A percentile compares a stretch with the other conserved stretches of the same genome.
Conservation (phyloP, 2,888 invertebrate genomes). For the Parnassius glacialis region DNA sequence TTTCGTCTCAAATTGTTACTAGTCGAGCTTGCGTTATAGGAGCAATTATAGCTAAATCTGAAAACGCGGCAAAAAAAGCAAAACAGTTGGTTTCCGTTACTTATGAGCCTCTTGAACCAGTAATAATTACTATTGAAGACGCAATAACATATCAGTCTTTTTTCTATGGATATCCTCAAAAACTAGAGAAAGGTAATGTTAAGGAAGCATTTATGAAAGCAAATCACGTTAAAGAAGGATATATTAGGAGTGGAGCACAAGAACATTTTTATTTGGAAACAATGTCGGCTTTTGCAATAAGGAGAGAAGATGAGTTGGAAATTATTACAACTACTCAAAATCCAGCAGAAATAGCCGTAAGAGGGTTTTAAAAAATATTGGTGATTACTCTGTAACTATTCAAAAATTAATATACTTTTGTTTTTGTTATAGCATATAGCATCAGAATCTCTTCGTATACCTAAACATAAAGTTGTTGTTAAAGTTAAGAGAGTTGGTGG, state of each 20-base stretch:
- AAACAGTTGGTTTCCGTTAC: conserved; percentile 87
- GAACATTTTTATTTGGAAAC: conserved; percentile 96
- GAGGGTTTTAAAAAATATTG: conserved; percentile 30
- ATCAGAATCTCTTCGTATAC: conserved; percentile 83
- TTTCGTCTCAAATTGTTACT: conserved; percentile 86
- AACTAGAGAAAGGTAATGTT: conserved; percentile 83
- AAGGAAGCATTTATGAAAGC: conserved; percentile 83
- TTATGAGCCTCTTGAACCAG: conserved; percentile 88
- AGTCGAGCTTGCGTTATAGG: conserved; percentile 91
- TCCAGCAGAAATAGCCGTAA: conserved; percentile 86
- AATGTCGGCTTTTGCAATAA: conserved; percentile 82
- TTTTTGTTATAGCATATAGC: conserved; percentile 77
- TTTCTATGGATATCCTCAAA: conserved; percentile 77
- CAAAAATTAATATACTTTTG: background rate
- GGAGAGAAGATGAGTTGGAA: conserved; percentile 91
- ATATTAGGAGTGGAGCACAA: conserved; percentile 87
- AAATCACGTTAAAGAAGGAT: conserved; percentile 85
- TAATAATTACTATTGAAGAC: conserved; percentile 93
- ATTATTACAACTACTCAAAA: conserved; percentile 90
- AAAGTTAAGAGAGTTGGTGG: conserved; percentile 91
- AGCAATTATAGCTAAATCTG: conserved; percentile 88
- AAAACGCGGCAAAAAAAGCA: conserved; percentile 88
- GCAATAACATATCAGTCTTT: conserved; percentile 88
- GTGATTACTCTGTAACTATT: background rate
- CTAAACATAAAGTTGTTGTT: conserved; percentile 84